phyloP scores from a whole-genome alignment of 2,888 invertebrate genomes.

The Melanchra persicariae region DNA sequence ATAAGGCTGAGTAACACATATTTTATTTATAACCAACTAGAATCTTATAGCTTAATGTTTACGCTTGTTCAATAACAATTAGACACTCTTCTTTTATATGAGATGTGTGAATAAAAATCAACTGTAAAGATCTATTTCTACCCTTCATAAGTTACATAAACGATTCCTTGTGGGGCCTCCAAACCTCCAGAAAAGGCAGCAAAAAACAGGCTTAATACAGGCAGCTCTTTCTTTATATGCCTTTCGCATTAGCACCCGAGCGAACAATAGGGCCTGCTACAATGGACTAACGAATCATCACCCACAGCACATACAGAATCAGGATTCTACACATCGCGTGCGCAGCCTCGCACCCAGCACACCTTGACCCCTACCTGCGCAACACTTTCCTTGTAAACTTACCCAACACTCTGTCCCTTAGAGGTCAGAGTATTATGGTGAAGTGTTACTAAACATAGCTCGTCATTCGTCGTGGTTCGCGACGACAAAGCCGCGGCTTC shows the following conservation, averaged over 20 bases:
- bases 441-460: conserved; percentile 68
- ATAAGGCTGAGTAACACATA: no score
- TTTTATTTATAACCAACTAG: neutral
- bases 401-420: conserved; percentile 12
- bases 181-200: conserved; percentile 11
- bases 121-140: neutral
- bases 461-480: conserved; percentile 84
- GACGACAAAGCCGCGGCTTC: conserved; percentile 81
- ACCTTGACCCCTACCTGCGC: conserved; percentile 65
- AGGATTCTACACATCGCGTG: conserved; percentile 80
- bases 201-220: conserved; percentile 47
- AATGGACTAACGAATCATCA: conserved; percentile 75
- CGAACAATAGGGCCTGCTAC: conserved; percentile 66
- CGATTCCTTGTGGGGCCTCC: neutral
- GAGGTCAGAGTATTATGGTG: conserved; percentile 67
- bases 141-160: neutral
- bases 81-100: neutral
- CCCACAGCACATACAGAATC: conserved; percentile 79
- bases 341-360: conserved; percentile 70
- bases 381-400: conserved; percentile 24
- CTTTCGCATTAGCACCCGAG: conserved; percentile 69
- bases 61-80: neutral
- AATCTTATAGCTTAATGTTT: neutral
- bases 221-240: conserved; percentile 50
- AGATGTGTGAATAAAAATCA: neutral